phyloP scores from a whole-genome alignment of 2,888 invertebrate species.

The Caenorhabditis uteleia region DNA sequence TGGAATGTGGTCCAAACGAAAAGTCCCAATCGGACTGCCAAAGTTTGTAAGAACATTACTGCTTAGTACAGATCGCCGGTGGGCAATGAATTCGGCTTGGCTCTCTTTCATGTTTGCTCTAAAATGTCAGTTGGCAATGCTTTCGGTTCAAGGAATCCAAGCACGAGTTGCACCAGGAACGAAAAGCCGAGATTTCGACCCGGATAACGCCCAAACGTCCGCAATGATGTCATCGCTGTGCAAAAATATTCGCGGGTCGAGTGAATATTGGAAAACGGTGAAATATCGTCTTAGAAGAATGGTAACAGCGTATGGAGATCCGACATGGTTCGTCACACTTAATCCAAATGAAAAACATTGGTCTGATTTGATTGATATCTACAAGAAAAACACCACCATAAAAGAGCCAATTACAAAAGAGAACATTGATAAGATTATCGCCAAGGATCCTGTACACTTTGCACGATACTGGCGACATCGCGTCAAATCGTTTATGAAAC shows the following conservation, averaged over 20 bases:
- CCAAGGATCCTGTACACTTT: background rate
- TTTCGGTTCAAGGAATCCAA: background rate
- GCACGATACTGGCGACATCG: background rate
- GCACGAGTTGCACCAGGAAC: background rate
- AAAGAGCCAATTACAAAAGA: too few relatives aligned
- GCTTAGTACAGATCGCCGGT: background rate
- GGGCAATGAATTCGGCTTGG: background rate
- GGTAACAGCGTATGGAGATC: conserved; percentile 4
- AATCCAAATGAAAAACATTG: conserved; percentile 15
- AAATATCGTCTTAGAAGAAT: conserved; percentile 1
- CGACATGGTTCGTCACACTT: conserved; percentile 18
- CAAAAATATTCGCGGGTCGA: conserved; percentile 2
- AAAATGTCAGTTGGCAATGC: background rate
- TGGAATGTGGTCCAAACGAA: too few relatives aligned
- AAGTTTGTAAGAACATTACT: too few relatives aligned
- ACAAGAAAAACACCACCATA: background rate
- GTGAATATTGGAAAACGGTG: background rate
- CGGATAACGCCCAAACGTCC: background rate
- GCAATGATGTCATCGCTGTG: background rate
- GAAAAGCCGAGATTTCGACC: background rate
- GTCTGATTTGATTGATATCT: conserved; percentile 4
- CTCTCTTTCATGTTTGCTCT: background rate
- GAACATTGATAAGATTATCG: background rate
- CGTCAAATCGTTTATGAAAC: background rate
- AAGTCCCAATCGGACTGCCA: too few relatives aligned